Evolutionary conservation across 2,797 vertebrate species (phyloP).

Genomic region (Prunella strophiata): DNA sequence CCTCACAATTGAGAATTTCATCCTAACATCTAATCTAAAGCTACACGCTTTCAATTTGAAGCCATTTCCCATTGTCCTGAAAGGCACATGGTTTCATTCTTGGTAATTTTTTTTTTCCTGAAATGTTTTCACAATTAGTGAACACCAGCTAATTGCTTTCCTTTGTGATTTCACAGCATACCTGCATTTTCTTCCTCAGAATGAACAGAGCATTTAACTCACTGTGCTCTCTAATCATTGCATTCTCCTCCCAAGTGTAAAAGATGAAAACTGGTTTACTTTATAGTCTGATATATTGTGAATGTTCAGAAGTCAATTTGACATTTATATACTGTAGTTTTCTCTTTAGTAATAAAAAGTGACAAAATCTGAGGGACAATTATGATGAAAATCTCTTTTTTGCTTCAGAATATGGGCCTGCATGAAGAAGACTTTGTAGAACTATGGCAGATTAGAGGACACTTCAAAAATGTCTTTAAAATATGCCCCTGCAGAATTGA

Average conservation of each 20-base stretch:
- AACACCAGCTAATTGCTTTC: constrained; percentile 7
- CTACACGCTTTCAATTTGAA: not conserved
- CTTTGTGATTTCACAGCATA: constrained; percentile 12
- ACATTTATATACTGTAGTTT: constrained; percentile 33
- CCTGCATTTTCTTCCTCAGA: constrained; percentile 36
- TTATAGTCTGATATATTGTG: constrained; percentile 1
- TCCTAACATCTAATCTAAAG: not conserved
- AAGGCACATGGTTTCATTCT: not conserved
- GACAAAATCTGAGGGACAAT: constrained; percentile 2
- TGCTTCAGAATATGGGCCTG: not conserved
- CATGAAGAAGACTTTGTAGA: not conserved
- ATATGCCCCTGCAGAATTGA: not conserved
- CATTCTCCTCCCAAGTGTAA: constrained; percentile 18
- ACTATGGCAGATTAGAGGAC: not conserved
- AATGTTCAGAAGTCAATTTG: constrained; percentile 4
- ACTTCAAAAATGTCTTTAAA: constrained; percentile 28
- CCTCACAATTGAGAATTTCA: not conserved
- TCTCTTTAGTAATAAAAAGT: constrained; percentile 32
- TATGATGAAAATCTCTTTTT: not conserved
- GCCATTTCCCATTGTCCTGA: not conserved
- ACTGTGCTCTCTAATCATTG: constrained; percentile 42
- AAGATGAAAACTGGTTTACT: constrained; percentile 53
- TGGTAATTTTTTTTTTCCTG: not conserved
- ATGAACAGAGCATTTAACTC: constrained; percentile 21
- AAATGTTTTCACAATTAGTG: constrained; percentile 6